Evolutionary conservation across 2,797 vertebrate species (phyloP), one percentile per base, ranked within the genome.

Genomic region (Enteromius thamalakanensis): DNA sequence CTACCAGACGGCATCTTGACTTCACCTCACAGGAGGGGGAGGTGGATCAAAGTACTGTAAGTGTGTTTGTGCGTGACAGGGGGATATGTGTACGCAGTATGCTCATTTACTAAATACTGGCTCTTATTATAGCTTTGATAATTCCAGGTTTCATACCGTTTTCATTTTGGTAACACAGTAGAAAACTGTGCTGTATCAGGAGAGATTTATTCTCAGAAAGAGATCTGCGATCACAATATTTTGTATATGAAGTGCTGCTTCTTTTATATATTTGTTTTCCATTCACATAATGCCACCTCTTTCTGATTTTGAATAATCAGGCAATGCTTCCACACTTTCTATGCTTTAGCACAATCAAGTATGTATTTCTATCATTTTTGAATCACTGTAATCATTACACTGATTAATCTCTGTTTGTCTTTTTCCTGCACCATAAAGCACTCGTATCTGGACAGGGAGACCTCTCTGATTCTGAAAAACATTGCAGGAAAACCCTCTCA

Each of bases 391-490:
- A 92, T 94, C 92, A 91, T 90, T 93, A 90, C 93, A 94, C 94
- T 97, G 95, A 96, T 92, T 93, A 93, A 92, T 93, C 85, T 93
- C 85, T 91, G 91, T 94, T 87, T 88, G 82, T 87, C 86, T 95
- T 94, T 86, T 95, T 79, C 89, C 68, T 95, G 93, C 92, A 91
- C 96, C 89, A 90, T 91, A 81, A 96, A 99, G 97, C 98, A 98
- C 95, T 97, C 97, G 93, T 99, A 99, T 97, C 95, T 99, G 97
- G 98, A 99, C 97, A 98, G 96, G 95, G 97, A 99, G 96, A 99
- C 98, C 89, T 99, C 98, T 95, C 96, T 97, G 89, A 97, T 99
- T 97, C 96, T 99, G 96, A 96, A 95, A 97, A 99, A 96, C 96
- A 99, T 99, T 94, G 98, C 98, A 95, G 98, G 98, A 91, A 99